phyloP scores from a whole-genome alignment of 1,140 invertebrate genomes.

The Oedothorax gibbosus region DNA sequence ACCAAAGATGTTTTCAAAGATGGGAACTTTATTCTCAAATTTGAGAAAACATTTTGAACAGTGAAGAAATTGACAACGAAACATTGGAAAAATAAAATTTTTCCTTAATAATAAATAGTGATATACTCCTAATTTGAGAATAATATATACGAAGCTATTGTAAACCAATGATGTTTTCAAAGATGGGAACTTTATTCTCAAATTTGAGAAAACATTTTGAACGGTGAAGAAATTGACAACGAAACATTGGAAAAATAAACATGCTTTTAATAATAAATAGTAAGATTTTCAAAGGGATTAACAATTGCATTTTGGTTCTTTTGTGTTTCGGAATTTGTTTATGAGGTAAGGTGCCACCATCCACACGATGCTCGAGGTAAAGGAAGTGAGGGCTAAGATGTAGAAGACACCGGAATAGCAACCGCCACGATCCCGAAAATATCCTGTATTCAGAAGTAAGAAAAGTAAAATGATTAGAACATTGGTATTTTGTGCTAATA shows the following conservation, averaged over 20 bases:
- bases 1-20: too few species aligned
- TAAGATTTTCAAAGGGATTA: too few species aligned
- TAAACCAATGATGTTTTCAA: too few species aligned
- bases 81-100: neutral
- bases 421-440: conserved; percentile 33
- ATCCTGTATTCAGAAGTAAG: conserved; percentile 4
- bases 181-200: too few species aligned
- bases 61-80: too few species aligned
- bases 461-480: neutral
- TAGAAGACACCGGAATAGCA: conserved; percentile 43
- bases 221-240: too few species aligned
- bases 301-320: neutral
- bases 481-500: too few species aligned
- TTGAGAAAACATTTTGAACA: too few species aligned
- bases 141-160: too few species aligned
- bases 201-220: too few species aligned
- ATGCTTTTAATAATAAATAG: neutral
- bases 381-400: conserved; percentile 5
- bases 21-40: too few species aligned
- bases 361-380: conserved; percentile 18
- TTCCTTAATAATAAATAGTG: neutral
- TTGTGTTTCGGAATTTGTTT: neutral
- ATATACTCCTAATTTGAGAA: neutral
- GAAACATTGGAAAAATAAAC: neutral
- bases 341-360: conserved; percentile 5